These are phyloP conservation scores for Caenorhabditis briggsae DNA, from an alignment of 1,140 invertebrate genomes.

Conservation along the genomic window DNA sequence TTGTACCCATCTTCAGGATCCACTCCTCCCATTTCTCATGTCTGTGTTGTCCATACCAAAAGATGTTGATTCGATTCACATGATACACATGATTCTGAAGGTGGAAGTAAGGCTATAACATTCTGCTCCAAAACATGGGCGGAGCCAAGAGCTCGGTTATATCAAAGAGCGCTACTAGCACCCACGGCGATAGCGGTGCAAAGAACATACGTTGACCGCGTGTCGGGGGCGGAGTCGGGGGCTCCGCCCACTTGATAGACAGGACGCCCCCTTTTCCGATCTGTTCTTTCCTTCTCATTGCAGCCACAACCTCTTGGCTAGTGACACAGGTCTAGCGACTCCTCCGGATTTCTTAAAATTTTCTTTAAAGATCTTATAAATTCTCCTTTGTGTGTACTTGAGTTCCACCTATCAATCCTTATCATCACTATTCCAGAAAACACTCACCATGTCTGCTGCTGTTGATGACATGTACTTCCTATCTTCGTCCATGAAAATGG, in stretches of 20 bases:
- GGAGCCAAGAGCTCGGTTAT: conserved; percentile 1
- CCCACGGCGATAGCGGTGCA: conserved; percentile 29
- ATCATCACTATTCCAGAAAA: neutral
- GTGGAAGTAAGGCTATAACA: conserved; percentile 30
- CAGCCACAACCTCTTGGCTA: neutral
- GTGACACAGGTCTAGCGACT: neutral
- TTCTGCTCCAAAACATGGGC: conserved; percentile 50
- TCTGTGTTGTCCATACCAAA: neutral
- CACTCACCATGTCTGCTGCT: neutral
- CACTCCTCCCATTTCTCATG: too few species aligned
- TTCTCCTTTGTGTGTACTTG: neutral
- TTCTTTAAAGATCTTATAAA: neutral
- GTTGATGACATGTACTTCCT: conserved; percentile 35
- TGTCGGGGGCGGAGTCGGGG: conserved; percentile 14
- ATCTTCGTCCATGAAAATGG: neutral
- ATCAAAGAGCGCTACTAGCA: conserved; percentile 26
- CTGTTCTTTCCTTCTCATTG: conserved; percentile 5
- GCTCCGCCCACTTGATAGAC: conserved; percentile 23
- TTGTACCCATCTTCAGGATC: conserved; percentile 32
- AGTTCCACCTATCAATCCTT: neutral
- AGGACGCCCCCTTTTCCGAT: conserved; percentile 50
- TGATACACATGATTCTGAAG: neutral
- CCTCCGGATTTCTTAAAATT: neutral
- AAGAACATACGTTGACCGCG: conserved; percentile 53
- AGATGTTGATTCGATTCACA: conserved; percentile 37